Evolutionary conservation across 2,797 vertebrate genomes (phyloP).

Genomic region (Eidolon dupreanum): DNA sequence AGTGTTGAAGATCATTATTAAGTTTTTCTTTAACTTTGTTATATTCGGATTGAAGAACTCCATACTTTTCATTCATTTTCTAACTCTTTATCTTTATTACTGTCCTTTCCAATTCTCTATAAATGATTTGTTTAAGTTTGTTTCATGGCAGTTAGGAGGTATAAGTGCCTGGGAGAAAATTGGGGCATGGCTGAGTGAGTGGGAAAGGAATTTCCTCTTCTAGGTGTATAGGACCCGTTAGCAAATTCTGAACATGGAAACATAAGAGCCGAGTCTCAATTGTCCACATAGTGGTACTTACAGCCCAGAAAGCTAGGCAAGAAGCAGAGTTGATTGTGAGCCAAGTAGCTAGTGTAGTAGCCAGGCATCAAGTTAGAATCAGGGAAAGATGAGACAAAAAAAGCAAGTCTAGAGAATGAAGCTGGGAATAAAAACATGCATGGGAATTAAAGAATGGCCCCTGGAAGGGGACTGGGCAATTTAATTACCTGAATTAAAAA

Average conservation of each 20-base stretch:
- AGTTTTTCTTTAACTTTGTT: constrained; percentile 11
- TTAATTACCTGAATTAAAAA: constrained; percentile 16
- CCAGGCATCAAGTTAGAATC: neutral
- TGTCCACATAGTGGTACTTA: neutral
- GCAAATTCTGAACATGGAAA: neutral
- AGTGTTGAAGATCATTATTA: neutral
- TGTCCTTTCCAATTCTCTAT: neutral
- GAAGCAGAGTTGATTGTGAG: neutral
- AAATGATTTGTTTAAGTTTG: neutral
- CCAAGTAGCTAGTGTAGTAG: neutral
- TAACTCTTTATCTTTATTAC: neutral
- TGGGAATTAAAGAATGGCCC: constrained; percentile 1
- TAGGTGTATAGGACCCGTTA: neutral
- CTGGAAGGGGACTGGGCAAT: neutral
- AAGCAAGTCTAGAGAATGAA: neutral
- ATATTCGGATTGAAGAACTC: neutral
- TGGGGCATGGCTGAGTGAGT: accelerated
- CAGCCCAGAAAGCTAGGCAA: neutral
- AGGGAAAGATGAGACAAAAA: neutral
- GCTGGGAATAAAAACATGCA: neutral
- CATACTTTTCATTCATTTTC: neutral
- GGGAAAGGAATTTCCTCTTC: neutral
- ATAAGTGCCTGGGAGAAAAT: neutral
- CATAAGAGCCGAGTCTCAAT: neutral
- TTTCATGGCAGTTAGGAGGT: neutral